Conservation (phyloP, 2,888 invertebrate species). For the Malacosoma neustria region DNA sequence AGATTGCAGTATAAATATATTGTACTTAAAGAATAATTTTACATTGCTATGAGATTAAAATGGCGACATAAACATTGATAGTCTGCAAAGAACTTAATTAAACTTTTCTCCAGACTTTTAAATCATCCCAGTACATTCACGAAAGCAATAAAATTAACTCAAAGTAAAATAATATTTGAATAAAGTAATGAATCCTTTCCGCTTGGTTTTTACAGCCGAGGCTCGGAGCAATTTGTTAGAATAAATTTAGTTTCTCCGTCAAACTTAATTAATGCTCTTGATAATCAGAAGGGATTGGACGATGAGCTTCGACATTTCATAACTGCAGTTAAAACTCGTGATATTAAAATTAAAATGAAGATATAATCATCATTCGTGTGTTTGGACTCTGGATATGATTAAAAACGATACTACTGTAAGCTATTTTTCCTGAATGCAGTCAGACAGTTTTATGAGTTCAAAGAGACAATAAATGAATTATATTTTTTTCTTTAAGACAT, state of each 20-base stretch:
- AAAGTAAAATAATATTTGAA: conserved; percentile 6
- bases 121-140: not conserved
- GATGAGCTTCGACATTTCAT: not conserved
- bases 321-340: not conserved
- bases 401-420: not conserved
- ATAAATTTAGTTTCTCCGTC: conserved; percentile 30
- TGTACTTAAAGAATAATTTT: too few relatives aligned
- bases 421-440: not conserved
- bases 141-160: conserved; percentile 3
- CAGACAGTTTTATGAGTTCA: too few relatives aligned
- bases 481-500: too few relatives aligned
- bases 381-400: not conserved
- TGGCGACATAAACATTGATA: not conserved
- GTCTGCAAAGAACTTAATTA: not conserved
- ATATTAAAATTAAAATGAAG: too few relatives aligned
- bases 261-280: conserved; percentile 33
- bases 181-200: not conserved
- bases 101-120: not conserved
- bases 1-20: too few relatives aligned
- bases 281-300: conserved; percentile 16
- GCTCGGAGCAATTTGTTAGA: conserved; percentile 28
- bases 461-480: too few relatives aligned
- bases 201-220: conserved; percentile 21
- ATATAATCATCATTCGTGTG: too few relatives aligned
- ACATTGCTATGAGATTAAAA: too few relatives aligned